Conservation (phyloP, 2,797 vertebrate species). For the Sparus aurata region DNA sequence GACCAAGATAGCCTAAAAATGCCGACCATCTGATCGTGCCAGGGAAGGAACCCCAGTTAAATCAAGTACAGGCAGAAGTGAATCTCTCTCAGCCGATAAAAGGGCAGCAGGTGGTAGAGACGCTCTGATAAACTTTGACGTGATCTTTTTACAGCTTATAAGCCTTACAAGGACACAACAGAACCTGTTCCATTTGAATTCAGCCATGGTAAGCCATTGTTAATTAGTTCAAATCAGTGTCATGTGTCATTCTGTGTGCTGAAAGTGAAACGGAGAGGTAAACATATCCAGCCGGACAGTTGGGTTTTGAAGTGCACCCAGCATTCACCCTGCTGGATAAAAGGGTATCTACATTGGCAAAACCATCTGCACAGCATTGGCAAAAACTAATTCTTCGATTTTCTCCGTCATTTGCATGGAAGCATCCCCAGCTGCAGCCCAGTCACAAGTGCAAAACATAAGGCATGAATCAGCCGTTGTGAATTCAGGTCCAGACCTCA, state of each 20-base stretch:
- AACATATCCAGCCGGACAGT: no score
- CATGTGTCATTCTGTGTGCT: neutral
- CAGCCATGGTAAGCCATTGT: neutral
- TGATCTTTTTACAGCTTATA: neutral
- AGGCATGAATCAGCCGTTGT: conserved; percentile 35
- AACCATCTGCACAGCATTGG: neutral
- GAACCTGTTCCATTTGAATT: neutral
- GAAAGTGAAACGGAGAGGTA: neutral
- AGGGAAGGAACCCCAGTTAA: no score
- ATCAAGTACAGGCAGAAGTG: neutral
- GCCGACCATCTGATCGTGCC: neutral
- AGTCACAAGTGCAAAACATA: conserved; percentile 48
- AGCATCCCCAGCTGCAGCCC: conserved; percentile 60
- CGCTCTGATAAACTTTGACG: neutral
- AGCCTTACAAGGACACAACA: neutral
- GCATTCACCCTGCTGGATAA: neutral
- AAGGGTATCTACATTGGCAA: neutral
- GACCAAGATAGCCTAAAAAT: neutral
- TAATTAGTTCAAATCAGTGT: neutral
- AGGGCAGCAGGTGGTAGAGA: neutral
- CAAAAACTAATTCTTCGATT: neutral
- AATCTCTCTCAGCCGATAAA: neutral
- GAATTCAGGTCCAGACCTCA: conserved; percentile 50
- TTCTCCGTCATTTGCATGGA: conserved; percentile 10
- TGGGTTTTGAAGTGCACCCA: neutral